A percentile compares a stretch with the other conserved stretches of the same genome.
These are phyloP conservation scores for Leptinotarsa juncta DNA, from an alignment of 2,888 invertebrate genomes.

Conservation along the genomic window DNA sequence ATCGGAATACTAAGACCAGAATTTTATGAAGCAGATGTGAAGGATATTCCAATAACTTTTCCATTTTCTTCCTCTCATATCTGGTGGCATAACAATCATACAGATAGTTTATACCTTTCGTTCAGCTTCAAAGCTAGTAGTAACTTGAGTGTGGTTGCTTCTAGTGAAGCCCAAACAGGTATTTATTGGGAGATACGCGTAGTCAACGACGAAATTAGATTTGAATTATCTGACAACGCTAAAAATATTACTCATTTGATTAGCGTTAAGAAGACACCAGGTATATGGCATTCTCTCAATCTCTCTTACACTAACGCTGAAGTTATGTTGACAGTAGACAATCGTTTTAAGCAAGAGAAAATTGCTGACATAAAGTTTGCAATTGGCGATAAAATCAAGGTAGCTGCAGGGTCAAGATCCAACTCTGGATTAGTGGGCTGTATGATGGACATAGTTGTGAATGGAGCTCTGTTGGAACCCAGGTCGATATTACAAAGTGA, in stretches of 20 bases:
- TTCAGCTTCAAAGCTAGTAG: slow-evolving; percentile 90
- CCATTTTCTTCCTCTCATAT: slow-evolving; percentile 91
- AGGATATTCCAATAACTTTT: slow-evolving; percentile 90
- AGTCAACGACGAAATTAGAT: slow-evolving; percentile 86
- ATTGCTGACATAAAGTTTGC: slow-evolving; percentile 62
- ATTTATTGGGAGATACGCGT: slow-evolving; percentile 92
- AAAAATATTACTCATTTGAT: slow-evolving; percentile 83
- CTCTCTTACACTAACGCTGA: slow-evolving; percentile 78
- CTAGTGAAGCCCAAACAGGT: slow-evolving; percentile 81
- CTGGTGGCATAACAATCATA: slow-evolving; percentile 86
- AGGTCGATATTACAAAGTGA: slow-evolving; percentile 82
- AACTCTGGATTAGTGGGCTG: slow-evolving; percentile 89
- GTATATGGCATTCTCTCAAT: slow-evolving; percentile 86
- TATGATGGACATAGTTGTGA: slow-evolving; percentile 88
- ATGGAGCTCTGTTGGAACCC: slow-evolving; percentile 84
- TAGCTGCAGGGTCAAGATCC: slow-evolving; percentile 83
- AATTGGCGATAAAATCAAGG: slow-evolving; percentile 67
- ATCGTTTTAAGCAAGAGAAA: slow-evolving; percentile 75
- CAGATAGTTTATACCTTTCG: slow-evolving; percentile 79
- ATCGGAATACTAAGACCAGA: slow-evolving; percentile 79
- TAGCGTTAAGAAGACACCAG: slow-evolving; percentile 83
- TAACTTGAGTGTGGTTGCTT: slow-evolving; percentile 83
- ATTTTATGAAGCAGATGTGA: slow-evolving; percentile 85
- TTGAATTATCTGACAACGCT: slow-evolving; percentile 80
- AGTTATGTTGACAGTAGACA: slow-evolving; percentile 80